These are phyloP conservation scores for Bembecia ichneumoniformis DNA, from an alignment of 2,888 invertebrate species.

Conservation along the genomic window DNA sequence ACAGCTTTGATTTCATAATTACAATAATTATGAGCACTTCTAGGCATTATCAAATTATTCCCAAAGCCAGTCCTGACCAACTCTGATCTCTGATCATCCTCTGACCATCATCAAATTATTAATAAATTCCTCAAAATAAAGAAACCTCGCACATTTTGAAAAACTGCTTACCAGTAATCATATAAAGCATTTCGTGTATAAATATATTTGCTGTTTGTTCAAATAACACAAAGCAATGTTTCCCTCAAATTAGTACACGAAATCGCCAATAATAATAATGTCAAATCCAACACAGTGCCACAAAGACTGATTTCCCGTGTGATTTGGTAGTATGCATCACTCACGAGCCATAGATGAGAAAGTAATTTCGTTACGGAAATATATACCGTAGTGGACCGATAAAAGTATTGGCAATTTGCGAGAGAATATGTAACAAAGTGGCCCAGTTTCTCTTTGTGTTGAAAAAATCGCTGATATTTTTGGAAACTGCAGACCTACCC, in stretches of 20 bases:
- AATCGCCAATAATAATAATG: background rate
- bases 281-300: background rate
- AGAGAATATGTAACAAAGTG: conserved; percentile 2
- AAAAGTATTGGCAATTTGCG: conserved; percentile 2
- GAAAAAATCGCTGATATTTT: background rate
- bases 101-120: too few relatives aligned
- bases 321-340: conserved; percentile 5
- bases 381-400: conserved; percentile 7
- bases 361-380: conserved; percentile 11
- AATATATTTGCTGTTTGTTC: too few relatives aligned
- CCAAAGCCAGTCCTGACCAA: too few relatives aligned
- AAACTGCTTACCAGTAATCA: too few relatives aligned
- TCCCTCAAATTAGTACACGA: background rate
- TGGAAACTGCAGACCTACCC: background rate
- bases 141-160: too few relatives aligned
- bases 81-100: too few relatives aligned
- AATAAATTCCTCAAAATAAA: too few relatives aligned
- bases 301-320: conserved; percentile 15
- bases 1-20: too few relatives aligned
- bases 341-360: conserved; percentile 10
- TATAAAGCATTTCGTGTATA: too few relatives aligned
- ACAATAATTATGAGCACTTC: too few relatives aligned
- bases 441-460: background rate
- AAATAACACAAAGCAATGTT: background rate
- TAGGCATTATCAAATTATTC: too few relatives aligned